Conservation (phyloP, 2,888 invertebrate species). For the Tenthredo amoena region DNA sequence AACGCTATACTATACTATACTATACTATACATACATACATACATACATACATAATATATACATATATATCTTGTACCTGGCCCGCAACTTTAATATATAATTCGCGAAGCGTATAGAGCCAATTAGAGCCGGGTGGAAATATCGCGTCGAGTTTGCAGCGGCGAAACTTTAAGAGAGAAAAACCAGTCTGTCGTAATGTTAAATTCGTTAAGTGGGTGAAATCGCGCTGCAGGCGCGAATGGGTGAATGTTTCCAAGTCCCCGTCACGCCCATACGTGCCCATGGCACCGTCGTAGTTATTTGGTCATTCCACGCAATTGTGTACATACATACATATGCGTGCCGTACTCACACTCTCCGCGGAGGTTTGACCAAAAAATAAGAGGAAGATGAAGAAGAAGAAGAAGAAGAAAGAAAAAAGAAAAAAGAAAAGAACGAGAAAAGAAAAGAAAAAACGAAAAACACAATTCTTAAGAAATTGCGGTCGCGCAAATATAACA, state of each 20-base stretch:
- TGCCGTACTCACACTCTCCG: not conserved
- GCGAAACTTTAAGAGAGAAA: not conserved
- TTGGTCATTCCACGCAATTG: constrained; percentile 8
- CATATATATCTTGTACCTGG: not conserved
- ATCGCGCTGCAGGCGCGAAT: not conserved
- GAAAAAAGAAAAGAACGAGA: not conserved
- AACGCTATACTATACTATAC: too few relatives aligned
- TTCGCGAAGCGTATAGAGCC: not conserved
- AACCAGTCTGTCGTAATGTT: constrained; percentile 16
- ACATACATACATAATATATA: too few relatives aligned
- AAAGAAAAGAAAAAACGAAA: too few relatives aligned
- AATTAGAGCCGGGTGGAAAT: not conserved
- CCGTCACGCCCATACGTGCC: too few relatives aligned
- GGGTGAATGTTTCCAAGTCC: too few relatives aligned
- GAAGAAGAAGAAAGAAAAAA: not conserved
- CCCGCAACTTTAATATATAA: not conserved
- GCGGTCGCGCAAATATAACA: not conserved
- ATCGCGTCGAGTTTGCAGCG: not conserved
- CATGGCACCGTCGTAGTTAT: not conserved
- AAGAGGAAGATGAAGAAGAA: not conserved
- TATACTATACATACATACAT: too few relatives aligned
- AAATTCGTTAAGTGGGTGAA: constrained; percentile 27
- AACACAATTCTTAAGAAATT: not conserved
- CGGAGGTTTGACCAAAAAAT: not conserved
- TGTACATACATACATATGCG: constrained; percentile 1